A percentile compares a stretch with the other conserved stretches of the same genome.
Conservation (phyloP, 2,888 invertebrate genomes). For the Sceliomorpha sp. region DNA sequence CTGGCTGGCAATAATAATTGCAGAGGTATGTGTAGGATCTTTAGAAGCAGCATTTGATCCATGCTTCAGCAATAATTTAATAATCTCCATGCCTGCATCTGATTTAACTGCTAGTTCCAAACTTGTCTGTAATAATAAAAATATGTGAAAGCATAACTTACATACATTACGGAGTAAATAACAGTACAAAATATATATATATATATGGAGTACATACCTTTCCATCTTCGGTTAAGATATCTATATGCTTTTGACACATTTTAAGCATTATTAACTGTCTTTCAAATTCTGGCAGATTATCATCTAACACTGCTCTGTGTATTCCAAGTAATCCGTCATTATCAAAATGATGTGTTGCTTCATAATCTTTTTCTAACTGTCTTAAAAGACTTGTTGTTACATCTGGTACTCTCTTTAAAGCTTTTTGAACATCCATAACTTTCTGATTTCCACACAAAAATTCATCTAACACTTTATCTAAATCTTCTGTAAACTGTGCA, state of each 20-base stretch:
- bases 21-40: conserved; percentile 65
- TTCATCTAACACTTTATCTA: conserved; percentile 49
- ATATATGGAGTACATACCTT: conserved; percentile 59
- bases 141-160: too few relatives aligned
- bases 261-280: conserved; percentile 65
- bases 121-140: conserved; percentile 64
- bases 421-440: conserved; percentile 48
- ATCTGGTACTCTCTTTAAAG: conserved; percentile 15
- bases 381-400: conserved; percentile 25
- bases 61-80: conserved; percentile 63
- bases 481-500: conserved; percentile 8
- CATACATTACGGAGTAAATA: too few relatives aligned
- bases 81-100: conserved; percentile 59
- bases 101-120: conserved; percentile 70
- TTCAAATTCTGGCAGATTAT: conserved; percentile 56
- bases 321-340: conserved; percentile 67
- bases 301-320: conserved; percentile 67
- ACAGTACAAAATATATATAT: neutral
- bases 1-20: conserved; percentile 69
- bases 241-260: conserved; percentile 60
- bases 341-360: conserved; percentile 58
- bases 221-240: conserved; percentile 61
- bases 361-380: conserved; percentile 65
- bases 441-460: conserved; percentile 33
- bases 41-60: conserved; percentile 66